A percentile compares a stretch with the other conserved stretches of the same genome.
Conservation (phyloP, 1,140 invertebrate genomes). For the Drosophila neocordata region DNA sequence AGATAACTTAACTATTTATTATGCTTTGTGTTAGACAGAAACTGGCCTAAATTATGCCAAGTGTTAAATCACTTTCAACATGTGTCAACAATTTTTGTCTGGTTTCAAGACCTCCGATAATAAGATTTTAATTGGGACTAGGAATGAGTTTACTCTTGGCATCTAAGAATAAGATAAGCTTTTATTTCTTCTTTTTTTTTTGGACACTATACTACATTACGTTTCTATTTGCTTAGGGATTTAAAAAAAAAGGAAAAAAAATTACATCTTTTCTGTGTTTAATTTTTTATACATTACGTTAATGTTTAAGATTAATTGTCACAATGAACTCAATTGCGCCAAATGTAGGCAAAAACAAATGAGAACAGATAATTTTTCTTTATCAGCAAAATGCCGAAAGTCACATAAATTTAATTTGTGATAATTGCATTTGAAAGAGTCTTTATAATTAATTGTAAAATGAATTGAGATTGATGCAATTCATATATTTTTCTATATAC, state of each 20-base stretch:
- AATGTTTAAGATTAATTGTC: constrained; percentile 30
- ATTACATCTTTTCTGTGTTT: constrained; percentile 3
- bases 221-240: background rate
- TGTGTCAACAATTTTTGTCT: constrained; percentile 13
- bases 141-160: constrained; percentile 17
- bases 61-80: constrained; percentile 7
- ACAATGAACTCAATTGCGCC: constrained; percentile 30
- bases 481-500: background rate
- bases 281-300: constrained; percentile 17
- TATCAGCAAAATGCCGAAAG: constrained; percentile 29
- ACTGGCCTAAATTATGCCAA: background rate
- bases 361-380: constrained; percentile 11
- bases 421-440: constrained; percentile 19
- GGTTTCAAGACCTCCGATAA: background rate
- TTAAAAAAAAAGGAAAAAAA: constrained; percentile 19
- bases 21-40: background rate
- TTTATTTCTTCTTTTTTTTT: background rate
- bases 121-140: constrained; percentile 17
- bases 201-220: background rate
- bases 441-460: constrained; percentile 27
- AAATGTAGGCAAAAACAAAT: background rate
- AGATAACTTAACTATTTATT: background rate
- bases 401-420: constrained; percentile 32
- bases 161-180: background rate
- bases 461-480: constrained; percentile 12